Evolutionary conservation across 1,140 invertebrate genomes (phyloP).

Genomic region (Lepidurus apus): DNA sequence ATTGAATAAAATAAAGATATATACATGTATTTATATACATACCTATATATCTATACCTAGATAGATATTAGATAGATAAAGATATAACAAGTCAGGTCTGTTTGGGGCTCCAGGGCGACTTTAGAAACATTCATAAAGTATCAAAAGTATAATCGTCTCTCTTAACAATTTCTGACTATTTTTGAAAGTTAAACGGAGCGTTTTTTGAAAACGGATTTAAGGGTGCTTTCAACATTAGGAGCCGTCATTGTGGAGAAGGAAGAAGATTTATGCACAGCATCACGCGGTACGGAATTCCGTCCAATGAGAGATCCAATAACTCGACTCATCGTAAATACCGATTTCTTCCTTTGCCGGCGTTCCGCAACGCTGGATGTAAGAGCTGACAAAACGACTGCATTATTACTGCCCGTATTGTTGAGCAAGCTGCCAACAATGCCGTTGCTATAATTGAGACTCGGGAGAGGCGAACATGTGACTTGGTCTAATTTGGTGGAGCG

Average conservation of each 20-base stretch:
- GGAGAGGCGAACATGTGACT: not conserved
- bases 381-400: not conserved
- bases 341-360: constrained; percentile 41
- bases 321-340: constrained; percentile 42
- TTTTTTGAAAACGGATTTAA: constrained; percentile 33
- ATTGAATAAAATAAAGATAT: no score
- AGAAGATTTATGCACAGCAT: constrained; percentile 15
- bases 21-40: no score
- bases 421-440: constrained; percentile 15
- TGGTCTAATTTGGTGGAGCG: constrained; percentile 28
- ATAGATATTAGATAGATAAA: no score
- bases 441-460: constrained; percentile 24
- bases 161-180: not conserved
- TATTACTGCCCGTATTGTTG: constrained; percentile 27
- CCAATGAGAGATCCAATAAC: constrained; percentile 44
- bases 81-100: no score
- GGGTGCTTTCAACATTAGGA: constrained; percentile 29
- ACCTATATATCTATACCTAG: no score
- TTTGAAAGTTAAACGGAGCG: constrained; percentile 20
- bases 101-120: not conserved
- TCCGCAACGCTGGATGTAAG: not conserved
- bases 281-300: constrained; percentile 36
- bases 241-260: constrained; percentile 27
- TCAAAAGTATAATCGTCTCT: not conserved
- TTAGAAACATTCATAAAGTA: constrained; percentile 1